Evolutionary conservation across 1,140 invertebrate genomes (phyloP).

Genomic region (Oscheius sp.): DNA sequence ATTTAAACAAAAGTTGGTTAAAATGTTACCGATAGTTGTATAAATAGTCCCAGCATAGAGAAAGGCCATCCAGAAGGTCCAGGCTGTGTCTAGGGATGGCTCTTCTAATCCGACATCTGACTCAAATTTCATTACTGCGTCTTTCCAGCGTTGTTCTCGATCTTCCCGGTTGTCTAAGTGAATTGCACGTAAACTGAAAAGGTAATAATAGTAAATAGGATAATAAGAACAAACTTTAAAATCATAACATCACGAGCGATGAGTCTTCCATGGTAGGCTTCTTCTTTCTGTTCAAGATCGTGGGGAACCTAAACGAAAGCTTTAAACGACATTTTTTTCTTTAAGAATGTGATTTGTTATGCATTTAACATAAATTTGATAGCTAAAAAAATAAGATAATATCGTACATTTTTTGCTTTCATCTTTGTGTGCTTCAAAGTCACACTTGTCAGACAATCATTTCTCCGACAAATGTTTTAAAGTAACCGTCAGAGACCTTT

Average conservation of each 20-base stretch:
- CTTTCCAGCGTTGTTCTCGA: conserved; percentile 42
- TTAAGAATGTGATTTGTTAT: too few relatives aligned
- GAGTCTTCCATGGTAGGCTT: conserved; percentile 41
- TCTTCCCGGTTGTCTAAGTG: conserved; percentile 25
- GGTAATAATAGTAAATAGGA: background rate
- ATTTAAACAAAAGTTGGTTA: background rate
- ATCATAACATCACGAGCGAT: conserved; percentile 47
- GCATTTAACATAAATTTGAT: too few relatives aligned
- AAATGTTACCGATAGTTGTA: conserved; percentile 49
- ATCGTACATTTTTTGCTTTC: too few relatives aligned
- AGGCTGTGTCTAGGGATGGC: conserved; percentile 42
- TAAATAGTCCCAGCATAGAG: conserved; percentile 53
- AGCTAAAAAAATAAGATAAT: too few relatives aligned
- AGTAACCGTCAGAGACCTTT: too few relatives aligned
- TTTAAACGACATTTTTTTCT: too few relatives aligned
- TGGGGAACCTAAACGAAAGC: conserved; percentile 39
- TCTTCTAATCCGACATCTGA: conserved; percentile 31
- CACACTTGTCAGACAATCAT: too few relatives aligned
- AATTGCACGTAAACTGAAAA: conserved; percentile 33
- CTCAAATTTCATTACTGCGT: conserved; percentile 48
- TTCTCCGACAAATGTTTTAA: too few relatives aligned
- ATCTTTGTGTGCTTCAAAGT: too few relatives aligned
- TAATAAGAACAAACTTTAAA: conserved; percentile 41
- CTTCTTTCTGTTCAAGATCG: conserved; percentile 44
- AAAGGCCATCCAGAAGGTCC: conserved; percentile 51